Evolutionary conservation across 92 coral and sea anemone genomes (phyloP).

Genomic region (Porites evermanni): DNA sequence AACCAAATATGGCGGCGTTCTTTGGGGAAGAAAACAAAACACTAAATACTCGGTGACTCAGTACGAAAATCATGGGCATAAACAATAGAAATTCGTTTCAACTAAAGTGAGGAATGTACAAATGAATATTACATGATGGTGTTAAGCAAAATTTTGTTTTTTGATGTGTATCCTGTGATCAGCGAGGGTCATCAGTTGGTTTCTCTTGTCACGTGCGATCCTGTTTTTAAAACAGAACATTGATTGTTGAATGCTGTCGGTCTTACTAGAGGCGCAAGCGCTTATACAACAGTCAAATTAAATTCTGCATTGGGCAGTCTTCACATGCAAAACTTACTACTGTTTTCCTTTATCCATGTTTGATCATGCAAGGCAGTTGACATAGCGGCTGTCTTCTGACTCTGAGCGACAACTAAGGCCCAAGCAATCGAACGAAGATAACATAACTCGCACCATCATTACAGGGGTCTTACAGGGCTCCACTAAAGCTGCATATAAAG

Average conservation of each 20-base stretch:
- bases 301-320: neutral
- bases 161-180: neutral
- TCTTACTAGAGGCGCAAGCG: neutral
- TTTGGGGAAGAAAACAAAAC: neutral
- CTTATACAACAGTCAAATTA: neutral
- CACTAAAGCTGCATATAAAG: too few relatives aligned
- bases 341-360: neutral
- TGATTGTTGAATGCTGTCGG: neutral
- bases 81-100: too few relatives aligned
- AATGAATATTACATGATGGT: too few relatives aligned
- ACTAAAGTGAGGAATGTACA: too few relatives aligned
- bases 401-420: too few relatives aligned
- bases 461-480: too few relatives aligned
- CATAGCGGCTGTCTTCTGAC: too few relatives aligned
- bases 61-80: too few relatives aligned
- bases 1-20: neutral
- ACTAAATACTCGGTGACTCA: neutral
- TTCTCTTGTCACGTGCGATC: neutral
- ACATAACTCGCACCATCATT: too few relatives aligned
- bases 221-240: neutral
- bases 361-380: too few relatives aligned
- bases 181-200: neutral
- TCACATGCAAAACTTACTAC: conserved; percentile 6
- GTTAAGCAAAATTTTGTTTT: too few relatives aligned
- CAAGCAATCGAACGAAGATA: too few relatives aligned